phyloP scores from a whole-genome alignment of 2,113 vertebrate species.

The Paratilapia polleni region DNA sequence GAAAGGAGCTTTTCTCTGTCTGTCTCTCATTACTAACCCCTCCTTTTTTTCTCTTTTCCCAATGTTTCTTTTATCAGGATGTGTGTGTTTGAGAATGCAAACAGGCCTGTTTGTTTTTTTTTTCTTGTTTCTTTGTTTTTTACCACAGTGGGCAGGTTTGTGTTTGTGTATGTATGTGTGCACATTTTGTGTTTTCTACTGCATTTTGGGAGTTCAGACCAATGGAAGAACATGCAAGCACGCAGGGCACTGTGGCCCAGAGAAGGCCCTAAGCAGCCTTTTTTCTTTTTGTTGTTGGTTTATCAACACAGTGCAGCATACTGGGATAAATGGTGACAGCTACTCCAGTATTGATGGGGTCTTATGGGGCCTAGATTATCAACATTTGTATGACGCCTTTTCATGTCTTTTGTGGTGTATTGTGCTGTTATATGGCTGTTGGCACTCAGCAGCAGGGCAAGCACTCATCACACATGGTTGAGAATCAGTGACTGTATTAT shows the following conservation, averaged over 20 bases:
- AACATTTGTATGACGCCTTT: slow-evolving; percentile 54
- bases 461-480: slow-evolving; percentile 47
- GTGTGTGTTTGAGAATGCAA: neutral
- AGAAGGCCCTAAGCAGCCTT: slow-evolving; percentile 8
- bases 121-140: neutral
- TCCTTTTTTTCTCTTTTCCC: neutral
- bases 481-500: slow-evolving; percentile 62
- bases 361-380: slow-evolving; percentile 49
- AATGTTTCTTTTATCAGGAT: neutral
- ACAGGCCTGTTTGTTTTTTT: neutral
- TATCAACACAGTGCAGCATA: slow-evolving; percentile 55
- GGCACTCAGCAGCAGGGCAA: slow-evolving; percentile 47
- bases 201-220: slow-evolving; percentile 6
- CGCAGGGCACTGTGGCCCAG: neutral
- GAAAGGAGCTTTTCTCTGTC: neutral
- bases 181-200: neutral
- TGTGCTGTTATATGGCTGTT: slow-evolving; percentile 41
- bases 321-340: slow-evolving; percentile 49
- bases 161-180: neutral
- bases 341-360: slow-evolving; percentile 20
- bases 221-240: neutral
- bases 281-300: slow-evolving; percentile 40
- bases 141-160: neutral
- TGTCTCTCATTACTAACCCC: slow-evolving; percentile 1
- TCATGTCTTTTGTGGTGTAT: slow-evolving; percentile 50